These are phyloP conservation scores for Paragorgia papillata DNA, from an alignment of 92 coral and sea anemone genomes.

Conservation along the genomic window DNA sequence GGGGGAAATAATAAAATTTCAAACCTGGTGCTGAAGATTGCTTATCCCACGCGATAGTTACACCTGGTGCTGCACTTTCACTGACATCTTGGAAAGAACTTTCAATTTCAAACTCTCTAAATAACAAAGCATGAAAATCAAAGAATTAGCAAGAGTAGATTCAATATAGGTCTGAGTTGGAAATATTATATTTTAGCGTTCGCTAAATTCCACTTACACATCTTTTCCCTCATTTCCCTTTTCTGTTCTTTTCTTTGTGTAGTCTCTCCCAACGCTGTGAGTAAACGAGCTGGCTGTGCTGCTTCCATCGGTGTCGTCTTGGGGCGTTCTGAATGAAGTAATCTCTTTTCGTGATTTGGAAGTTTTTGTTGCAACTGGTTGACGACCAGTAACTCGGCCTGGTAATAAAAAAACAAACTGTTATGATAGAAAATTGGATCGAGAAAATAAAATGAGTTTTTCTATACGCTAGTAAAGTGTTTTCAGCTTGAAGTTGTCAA, in stretches of 20 bases:
- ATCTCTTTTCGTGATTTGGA: neutral
- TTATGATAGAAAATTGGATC: too few relatives aligned
- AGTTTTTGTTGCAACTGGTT: slow-evolving; percentile 4
- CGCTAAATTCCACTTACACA: slow-evolving; percentile 13
- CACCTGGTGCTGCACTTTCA: neutral
- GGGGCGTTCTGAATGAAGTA: neutral
- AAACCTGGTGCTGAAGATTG: neutral
- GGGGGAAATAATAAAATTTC: too few relatives aligned
- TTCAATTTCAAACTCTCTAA: slow-evolving; percentile 6
- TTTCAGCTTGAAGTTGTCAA: too few relatives aligned
- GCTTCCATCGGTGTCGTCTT: neutral
- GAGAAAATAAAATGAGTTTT: too few relatives aligned
- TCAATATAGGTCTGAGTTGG: too few relatives aligned
- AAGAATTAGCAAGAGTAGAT: too few relatives aligned
- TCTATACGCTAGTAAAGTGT: too few relatives aligned
- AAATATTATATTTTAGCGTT: too few relatives aligned
- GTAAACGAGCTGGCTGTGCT: neutral
- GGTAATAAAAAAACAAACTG: neutral
- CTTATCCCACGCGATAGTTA: neutral
- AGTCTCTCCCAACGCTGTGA: neutral
- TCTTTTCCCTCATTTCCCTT: neutral
- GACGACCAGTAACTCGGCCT: slow-evolving; percentile 33
- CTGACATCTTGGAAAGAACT: neutral
- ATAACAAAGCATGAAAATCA: too few relatives aligned
- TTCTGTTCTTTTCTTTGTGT: neutral